phyloP scores from a whole-genome alignment of 2,797 vertebrate species.

The Lithobates sylvaticus region DNA sequence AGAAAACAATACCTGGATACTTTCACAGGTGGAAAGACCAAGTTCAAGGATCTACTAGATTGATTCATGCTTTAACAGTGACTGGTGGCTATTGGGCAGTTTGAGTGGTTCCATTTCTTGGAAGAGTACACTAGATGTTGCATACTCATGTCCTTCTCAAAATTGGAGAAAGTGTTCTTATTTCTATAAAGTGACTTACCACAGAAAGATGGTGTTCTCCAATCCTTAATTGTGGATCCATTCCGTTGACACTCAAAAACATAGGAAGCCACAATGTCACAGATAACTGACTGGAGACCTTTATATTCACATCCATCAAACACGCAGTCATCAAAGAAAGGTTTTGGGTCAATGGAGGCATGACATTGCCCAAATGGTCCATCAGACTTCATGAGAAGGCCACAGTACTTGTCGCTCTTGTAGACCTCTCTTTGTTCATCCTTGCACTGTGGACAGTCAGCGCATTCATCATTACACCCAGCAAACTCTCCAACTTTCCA shows the following conservation, averaged over 20 bases:
- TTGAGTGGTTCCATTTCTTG: too few species aligned
- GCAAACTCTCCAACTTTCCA: conserved; percentile 69
- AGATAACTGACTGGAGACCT: conserved; percentile 70
- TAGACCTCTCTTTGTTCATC: conserved; percentile 62
- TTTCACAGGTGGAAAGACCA: too few species aligned
- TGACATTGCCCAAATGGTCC: conserved; percentile 74
- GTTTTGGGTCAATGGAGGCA: conserved; percentile 62
- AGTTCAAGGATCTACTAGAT: too few species aligned
- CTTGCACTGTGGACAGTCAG: conserved; percentile 63
- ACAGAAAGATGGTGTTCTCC: conserved; percentile 75
- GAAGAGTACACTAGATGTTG: too few species aligned
- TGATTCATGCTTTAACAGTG: too few species aligned
- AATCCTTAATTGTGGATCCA: conserved; percentile 68
- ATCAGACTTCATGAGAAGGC: conserved; percentile 66
- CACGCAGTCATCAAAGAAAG: conserved; percentile 71
- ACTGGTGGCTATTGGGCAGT: too few species aligned
- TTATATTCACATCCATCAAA: conserved; percentile 70
- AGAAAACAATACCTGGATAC: too few species aligned
- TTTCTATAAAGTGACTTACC: conserved; percentile 61
- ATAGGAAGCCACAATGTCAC: conserved; percentile 72
- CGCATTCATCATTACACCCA: conserved; percentile 63
- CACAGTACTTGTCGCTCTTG: conserved; percentile 67
- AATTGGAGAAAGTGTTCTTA: too few species aligned
- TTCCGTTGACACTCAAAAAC: conserved; percentile 74
- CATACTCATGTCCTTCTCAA: too few species aligned